Evolutionary conservation across 2,797 vertebrate species (phyloP), one percentile per base, ranked within the genome.

Genomic region (Bucorvus abyssinicus): DNA sequence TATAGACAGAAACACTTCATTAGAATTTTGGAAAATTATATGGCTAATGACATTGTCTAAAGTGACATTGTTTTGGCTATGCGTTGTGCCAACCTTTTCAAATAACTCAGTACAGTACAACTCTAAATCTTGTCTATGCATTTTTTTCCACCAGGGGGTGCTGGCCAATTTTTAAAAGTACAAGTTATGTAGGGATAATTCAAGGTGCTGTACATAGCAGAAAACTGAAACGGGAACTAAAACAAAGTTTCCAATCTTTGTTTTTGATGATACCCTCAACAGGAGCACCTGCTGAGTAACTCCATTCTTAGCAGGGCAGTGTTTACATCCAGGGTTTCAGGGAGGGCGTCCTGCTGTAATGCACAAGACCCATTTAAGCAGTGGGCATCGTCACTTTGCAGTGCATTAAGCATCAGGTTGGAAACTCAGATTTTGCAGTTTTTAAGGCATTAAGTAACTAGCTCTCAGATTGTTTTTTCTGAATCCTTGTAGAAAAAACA

Each of bases 111-210:
- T 32, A 14, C 34, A 6, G 22, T 5, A 13, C 55, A 50, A 56
- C 26, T 12, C n/a, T 32, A 26, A 38, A 50, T 70, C 32, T 61
- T 50, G n/a, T 29, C 38, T 64, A 3, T 50, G 52, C 42, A 3
- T 13, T 18, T 67, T 83, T 82, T 70, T 44, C 93, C 95, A 89
- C 65, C 55, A 95, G 94, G 86, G 83, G 90, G 83, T 42, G 91
- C 91, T 90, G 53, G 23, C 36, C n/a, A 29, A 17, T 76, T 61
- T 60, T 71, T 23, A 0, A 3, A 47, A 61, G 20, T 44, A 5
- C 1, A n/a, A 17, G 17, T 68, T 60, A 22, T 1, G 0, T 2
- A 19, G 61, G 34, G 49, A 38, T 74, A 38, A 47, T 36, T 56
- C 69, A 55, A 75, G 59, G 55, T 13, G 5, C 42, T 38, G 26